Percentiles rank a stretch among this genome's conserved stretches.
phyloP scores from a whole-genome alignment of 2,888 invertebrate genomes.

The Dendrolimus houi region DNA sequence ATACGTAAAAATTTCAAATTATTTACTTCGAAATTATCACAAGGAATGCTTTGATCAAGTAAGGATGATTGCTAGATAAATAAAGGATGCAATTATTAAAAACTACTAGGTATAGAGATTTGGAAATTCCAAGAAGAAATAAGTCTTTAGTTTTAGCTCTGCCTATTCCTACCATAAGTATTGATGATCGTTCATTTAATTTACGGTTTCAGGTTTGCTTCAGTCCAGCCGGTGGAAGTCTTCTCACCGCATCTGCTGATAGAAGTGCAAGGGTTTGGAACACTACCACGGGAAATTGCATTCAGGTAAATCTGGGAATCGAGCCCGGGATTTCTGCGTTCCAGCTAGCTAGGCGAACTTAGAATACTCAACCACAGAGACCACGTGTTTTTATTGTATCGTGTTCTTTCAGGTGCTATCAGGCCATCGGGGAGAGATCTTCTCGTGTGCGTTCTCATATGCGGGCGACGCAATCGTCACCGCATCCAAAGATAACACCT shows the following conservation, averaged over 20 bases:
- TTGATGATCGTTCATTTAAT: neutral
- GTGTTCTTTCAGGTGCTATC: slow-evolving; percentile 74
- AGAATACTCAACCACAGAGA: neutral
- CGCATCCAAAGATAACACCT: slow-evolving; percentile 89
- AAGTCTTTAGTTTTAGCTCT: no score
- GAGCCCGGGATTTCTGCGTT: no score
- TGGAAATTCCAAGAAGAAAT: no score
- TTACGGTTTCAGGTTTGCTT: slow-evolving; percentile 79
- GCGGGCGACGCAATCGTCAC: slow-evolving; percentile 86
- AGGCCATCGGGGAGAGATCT: slow-evolving; percentile 87
- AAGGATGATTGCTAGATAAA: no score
- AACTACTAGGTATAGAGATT: no score
- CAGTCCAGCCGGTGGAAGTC: slow-evolving; percentile 84
- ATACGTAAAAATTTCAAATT: no score
- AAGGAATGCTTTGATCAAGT: no score
- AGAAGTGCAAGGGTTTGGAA: slow-evolving; percentile 86
- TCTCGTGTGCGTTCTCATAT: slow-evolving; percentile 89
- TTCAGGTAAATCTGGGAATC: slow-evolving; percentile 66
- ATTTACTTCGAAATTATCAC: no score
- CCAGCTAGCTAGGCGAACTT: no score
- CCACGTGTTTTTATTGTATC: neutral
- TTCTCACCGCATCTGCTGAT: slow-evolving; percentile 87
- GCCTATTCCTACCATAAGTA: no score
- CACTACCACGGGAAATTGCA: slow-evolving; percentile 78
- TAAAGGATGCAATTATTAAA: no score